Evolutionary conservation across 2,888 invertebrate species (phyloP).

Genomic region (Lasioglossum calceatum): DNA sequence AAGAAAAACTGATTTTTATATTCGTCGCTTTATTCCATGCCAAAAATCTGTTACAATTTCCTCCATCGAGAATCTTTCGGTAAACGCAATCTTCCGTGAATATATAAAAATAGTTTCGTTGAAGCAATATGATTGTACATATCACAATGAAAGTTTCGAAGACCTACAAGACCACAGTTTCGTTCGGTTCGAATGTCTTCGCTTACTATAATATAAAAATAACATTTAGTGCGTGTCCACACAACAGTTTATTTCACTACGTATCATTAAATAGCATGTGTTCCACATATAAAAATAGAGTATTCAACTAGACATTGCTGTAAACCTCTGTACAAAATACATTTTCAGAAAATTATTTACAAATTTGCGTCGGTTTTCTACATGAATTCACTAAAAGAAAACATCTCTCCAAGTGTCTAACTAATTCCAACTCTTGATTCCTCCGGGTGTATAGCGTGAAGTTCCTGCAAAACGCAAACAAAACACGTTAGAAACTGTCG

Average conservation of each 20-base stretch:
- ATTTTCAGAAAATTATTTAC: slow-evolving; percentile 64
- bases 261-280: slow-evolving; percentile 44
- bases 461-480: slow-evolving; percentile 73
- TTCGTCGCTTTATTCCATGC: background rate
- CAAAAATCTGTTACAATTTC: background rate
- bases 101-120: slow-evolving; percentile 8
- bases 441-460: slow-evolving; percentile 76
- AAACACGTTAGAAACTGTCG: background rate
- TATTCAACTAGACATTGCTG: slow-evolving; percentile 22
- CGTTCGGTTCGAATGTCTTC: background rate
- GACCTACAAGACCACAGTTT: background rate
- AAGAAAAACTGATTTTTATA: background rate
- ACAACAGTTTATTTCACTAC: slow-evolving; percentile 28
- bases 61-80: background rate
- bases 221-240: background rate
- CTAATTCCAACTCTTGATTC: slow-evolving; percentile 79
- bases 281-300: slow-evolving; percentile 51
- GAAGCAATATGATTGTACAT: background rate
- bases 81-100: background rate
- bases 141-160: background rate
- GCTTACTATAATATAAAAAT: background rate
- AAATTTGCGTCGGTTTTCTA: slow-evolving; percentile 35
- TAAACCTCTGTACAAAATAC: slow-evolving; percentile 55
- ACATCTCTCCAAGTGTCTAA: slow-evolving; percentile 66
- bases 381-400: slow-evolving; percentile 28